phyloP scores from a whole-genome alignment of 2,888 invertebrate species.

The Diarsia mendica region DNA sequence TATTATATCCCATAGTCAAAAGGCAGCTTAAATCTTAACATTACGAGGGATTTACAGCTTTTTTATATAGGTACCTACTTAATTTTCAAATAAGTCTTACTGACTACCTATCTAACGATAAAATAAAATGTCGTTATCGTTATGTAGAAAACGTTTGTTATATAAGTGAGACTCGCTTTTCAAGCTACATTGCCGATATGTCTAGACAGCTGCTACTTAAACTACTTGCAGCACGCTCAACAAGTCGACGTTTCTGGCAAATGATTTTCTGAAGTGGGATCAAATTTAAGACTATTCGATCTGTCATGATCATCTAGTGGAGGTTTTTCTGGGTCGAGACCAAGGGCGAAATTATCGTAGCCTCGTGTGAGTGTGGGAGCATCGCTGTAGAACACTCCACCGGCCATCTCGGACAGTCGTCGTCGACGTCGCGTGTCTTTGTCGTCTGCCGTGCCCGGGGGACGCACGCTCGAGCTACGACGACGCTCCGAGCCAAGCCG shows the following conservation, averaged over 20 bases:
- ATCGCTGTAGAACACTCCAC: conserved; percentile 88
- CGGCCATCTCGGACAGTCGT: conserved; percentile 86
- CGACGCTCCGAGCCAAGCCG: conserved; percentile 83
- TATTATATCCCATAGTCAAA: no score
- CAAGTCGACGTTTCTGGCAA: conserved; percentile 72
- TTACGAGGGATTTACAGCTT: neutral
- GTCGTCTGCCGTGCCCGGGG: conserved; percentile 83
- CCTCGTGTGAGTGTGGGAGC: conserved; percentile 76
- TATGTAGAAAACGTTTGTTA: neutral
- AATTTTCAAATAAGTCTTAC: neutral
- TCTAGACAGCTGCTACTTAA: conserved; percentile 18
- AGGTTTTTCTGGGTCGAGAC: conserved; percentile 82
- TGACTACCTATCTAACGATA: neutral
- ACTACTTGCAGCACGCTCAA: conserved; percentile 41
- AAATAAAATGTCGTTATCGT: conserved; percentile 5
- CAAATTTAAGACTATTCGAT: conserved; percentile 75
- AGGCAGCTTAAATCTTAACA: neutral
- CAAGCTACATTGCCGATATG: conserved; percentile 2
- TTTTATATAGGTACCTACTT: neutral
- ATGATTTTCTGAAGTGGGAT: conserved; percentile 67
- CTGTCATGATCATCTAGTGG: conserved; percentile 74
- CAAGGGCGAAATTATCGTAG: conserved; percentile 84
- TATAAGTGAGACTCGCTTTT: conserved; percentile 4
- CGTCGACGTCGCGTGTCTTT: conserved; percentile 86
- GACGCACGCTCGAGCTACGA: conserved; percentile 86